Evolutionary conservation across 1,140 invertebrate species (phyloP), one percentile per base, ranked within the genome.

Genomic region (Sminthurides bifidus): DNA sequence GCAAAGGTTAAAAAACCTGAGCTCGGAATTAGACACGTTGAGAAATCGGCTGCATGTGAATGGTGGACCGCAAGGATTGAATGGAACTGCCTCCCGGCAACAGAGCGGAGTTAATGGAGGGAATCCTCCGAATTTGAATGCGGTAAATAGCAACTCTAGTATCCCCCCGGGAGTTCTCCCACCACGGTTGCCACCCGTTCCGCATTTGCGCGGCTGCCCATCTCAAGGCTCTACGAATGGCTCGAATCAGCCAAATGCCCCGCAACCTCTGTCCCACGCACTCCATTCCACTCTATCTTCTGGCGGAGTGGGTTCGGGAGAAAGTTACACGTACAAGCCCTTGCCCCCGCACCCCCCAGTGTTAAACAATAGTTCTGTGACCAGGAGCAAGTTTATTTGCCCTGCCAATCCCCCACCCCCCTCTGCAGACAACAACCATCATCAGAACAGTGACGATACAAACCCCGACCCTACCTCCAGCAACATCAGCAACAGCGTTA

Each of bases 1-100:
- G 73, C 86, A 91, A 68, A 79, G 87, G 52, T 76, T 92, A 60
- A 83, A 86, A 61, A 89, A 84, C 71, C 76, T 92, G 57, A 88
- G 85, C 73, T 87, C 85, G 41, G 87, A 91, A 74, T 73, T 92
- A 73, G 85, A 90, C 65, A 90, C 87, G 43, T 77, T 92, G 66
- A 78, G 87, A 56, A 90, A 89, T 73, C 78, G 86, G 50, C 76
- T 92, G 40, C 68, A 69, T 27, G 61, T 66, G 41, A 65, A 51
- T 46, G 65, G 63, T 41, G 45, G 56, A 17, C 62, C 38, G 14
- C 54, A 44, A 41, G 37, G 21, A 10, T 23, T 46, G 8, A 5
- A 54, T 57, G 61, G 56, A n/a, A 29, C 45, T 14, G 14, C 37
- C 27, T 50, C 46, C 14, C 59, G 48, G 31, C 56, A 48, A 10